These are phyloP conservation scores for Poecile atricapillus DNA, from an alignment of 2,113 vertebrate genomes.

Conservation along the genomic window DNA sequence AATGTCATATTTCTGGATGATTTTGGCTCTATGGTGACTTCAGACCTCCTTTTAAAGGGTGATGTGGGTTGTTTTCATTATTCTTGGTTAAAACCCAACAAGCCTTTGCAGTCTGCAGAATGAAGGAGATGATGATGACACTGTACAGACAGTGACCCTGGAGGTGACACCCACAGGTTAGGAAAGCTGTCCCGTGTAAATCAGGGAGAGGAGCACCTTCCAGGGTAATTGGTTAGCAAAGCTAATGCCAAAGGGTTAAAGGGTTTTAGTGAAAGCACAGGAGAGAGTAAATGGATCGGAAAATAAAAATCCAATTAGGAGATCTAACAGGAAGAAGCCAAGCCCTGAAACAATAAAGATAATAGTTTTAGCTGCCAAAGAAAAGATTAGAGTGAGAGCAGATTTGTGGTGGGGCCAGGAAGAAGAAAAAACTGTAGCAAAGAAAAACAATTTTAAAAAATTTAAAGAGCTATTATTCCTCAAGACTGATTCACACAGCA, in stretches of 20 bases:
- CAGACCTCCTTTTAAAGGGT: background rate
- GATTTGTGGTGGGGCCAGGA: background rate
- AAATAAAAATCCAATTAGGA: slow-evolving; percentile 56
- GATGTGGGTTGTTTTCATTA: background rate
- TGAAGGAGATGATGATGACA: background rate
- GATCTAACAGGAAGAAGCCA: slow-evolving; percentile 33
- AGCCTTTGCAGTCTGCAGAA: background rate
- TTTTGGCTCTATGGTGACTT: background rate
- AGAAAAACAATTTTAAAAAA: background rate
- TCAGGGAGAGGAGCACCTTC: background rate
- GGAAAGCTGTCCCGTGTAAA: background rate
- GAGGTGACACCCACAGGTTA: background rate
- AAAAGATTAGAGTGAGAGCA: slow-evolving; percentile 19
- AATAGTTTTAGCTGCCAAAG: slow-evolving; percentile 33
- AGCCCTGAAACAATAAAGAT: slow-evolving; percentile 38
- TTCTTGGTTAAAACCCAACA: background rate
- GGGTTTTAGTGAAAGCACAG: background rate
- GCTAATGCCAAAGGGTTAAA: background rate
- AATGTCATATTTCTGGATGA: background rate
- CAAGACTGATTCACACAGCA: background rate
- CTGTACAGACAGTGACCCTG: background rate
- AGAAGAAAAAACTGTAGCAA: background rate
- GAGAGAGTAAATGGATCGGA: slow-evolving; percentile 30
- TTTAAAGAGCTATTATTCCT: background rate
- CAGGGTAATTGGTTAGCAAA: background rate